Base-by-base conservation (phyloP, 2,888 invertebrate species). In the Drosophila borealis region DNA sequence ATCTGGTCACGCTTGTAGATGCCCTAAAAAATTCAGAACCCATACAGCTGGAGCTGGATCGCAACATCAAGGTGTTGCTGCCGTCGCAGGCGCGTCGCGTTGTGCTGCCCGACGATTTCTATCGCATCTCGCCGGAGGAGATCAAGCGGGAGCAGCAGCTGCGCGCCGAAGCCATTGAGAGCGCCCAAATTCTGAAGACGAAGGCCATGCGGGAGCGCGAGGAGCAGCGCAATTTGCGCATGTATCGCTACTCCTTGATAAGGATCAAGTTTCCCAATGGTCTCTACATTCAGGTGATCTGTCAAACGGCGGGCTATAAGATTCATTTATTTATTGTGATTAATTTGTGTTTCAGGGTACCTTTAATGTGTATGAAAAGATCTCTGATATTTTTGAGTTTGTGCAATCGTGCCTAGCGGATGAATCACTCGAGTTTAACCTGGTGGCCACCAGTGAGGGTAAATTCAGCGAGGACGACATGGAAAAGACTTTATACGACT, bases 121-220 rank as follows among this genome's bases (percentile, higher is more conserved):
- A 96, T 91, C 94, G 95, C 2, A 93, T 98, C 17, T 94, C 96
- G 0, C 93, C 96, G 0, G 97, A 97, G 70, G 99, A 99, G 90
- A 89, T 99, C 11, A 97, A 97, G 90, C 94, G 94, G 72, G 98
- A 98, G 92, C 96, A 96, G 76, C 95, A 95, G 84, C 87, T 95
- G n/a, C 81, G 97, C 80, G 90, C 94, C 14, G 97, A 97, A 91
- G 95, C 95, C 2, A 94, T 96, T 39, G 98, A 98, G 90, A 95
- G 94, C 86, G 95, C 96, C 88, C 95, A 97, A 90, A 95, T 97
- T 93, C 93, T 99, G 8, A 94, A 97, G 84, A 99, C 99, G 0
- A 98, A 98, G 91, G 98, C 98, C 3, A 99, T 99, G 98, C 93
- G 98, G 21, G 98, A 98, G 89, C 96, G 96, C 74, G 98, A 98